These are phyloP conservation scores for Acipenser oxyrinchus DNA, from an alignment of 2,797 vertebrate genomes.

Conservation along the genomic window DNA sequence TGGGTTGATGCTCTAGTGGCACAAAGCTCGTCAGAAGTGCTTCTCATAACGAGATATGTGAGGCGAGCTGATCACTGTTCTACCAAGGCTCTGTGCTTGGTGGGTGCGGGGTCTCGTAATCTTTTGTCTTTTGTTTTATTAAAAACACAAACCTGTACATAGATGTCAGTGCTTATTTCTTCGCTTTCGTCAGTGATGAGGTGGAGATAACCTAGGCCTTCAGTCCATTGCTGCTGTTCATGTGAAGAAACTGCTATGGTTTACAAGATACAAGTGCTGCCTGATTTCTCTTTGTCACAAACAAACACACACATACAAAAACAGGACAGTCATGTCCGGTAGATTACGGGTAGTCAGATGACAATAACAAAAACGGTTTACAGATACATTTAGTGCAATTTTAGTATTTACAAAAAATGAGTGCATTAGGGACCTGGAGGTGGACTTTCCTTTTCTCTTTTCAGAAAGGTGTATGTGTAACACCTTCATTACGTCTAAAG, in stretches of 20 bases:
- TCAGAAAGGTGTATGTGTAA: too few species aligned
- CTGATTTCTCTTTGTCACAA: constrained; percentile 20
- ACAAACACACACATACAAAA: constrained; percentile 38
- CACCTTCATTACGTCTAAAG: constrained; percentile 53
- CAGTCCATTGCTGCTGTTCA: too few species aligned
- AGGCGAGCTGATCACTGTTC: too few species aligned
- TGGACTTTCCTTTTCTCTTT: too few species aligned
- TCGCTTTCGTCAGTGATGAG: constrained; percentile 36
- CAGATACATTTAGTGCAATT: constrained; percentile 45
- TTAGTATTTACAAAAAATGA: constrained; percentile 37
- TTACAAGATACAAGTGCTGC: too few species aligned
- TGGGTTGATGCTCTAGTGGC: constrained; percentile 25
- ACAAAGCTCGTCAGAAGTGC: constrained; percentile 15
- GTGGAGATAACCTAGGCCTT: constrained; percentile 43
- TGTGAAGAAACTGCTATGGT: too few species aligned
- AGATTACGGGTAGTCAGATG: constrained; percentile 95
- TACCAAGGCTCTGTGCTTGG: neutral
- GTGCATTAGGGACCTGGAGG: constrained; percentile 38
- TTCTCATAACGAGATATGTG: too few species aligned
- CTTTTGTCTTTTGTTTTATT: constrained; percentile 33
- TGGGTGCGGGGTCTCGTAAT: constrained; percentile 35
- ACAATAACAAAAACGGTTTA: constrained; percentile 79
- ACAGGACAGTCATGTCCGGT: constrained; percentile 77
- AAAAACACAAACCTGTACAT: constrained; percentile 29
- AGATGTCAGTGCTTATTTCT: constrained; percentile 39